These are phyloP conservation scores for Lasius fuliginosus DNA, from an alignment of 2,888 invertebrate species.

Conservation along the genomic window DNA sequence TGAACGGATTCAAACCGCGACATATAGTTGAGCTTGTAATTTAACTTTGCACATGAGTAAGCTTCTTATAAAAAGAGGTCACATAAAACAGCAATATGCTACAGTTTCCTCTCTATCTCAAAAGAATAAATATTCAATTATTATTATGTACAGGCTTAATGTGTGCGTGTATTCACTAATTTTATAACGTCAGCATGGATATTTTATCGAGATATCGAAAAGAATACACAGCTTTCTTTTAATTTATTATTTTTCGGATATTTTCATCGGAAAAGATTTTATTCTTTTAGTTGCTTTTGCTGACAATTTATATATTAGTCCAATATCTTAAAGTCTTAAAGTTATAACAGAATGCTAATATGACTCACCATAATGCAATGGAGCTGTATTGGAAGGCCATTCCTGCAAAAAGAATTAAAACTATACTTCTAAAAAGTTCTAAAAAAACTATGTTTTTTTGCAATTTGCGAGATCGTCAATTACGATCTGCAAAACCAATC, in stretches of 20 bases:
- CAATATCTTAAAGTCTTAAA: not conserved
- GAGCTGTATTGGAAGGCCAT: not conserved
- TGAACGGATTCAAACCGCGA: not conserved
- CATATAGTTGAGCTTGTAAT: constrained; percentile 10
- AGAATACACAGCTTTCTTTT: not conserved
- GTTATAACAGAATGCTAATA: not conserved
- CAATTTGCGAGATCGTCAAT: not conserved
- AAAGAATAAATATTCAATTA: not conserved
- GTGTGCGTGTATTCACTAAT: not conserved
- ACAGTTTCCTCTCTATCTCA: not conserved
- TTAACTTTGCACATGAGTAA: constrained; percentile 18
- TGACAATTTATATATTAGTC: not conserved
- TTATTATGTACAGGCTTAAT: not conserved
- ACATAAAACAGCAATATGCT: not conserved
- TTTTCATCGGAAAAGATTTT: not conserved
- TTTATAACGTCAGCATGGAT: not conserved
- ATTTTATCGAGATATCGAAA: not conserved
- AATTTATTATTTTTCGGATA: not conserved
- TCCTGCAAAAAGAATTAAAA: not conserved
- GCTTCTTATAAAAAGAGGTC: not conserved
- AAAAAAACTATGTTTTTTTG: not conserved
- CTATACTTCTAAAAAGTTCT: not conserved
- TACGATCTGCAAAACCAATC: not conserved
- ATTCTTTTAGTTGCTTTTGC: not conserved
- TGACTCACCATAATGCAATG: constrained; percentile 3